A percentile compares a stretch with the other conserved stretches of the same genome.
These are phyloP conservation scores for Pelecanus crispus DNA, from an alignment of 2,113 vertebrate species.

Conservation along the genomic window DNA sequence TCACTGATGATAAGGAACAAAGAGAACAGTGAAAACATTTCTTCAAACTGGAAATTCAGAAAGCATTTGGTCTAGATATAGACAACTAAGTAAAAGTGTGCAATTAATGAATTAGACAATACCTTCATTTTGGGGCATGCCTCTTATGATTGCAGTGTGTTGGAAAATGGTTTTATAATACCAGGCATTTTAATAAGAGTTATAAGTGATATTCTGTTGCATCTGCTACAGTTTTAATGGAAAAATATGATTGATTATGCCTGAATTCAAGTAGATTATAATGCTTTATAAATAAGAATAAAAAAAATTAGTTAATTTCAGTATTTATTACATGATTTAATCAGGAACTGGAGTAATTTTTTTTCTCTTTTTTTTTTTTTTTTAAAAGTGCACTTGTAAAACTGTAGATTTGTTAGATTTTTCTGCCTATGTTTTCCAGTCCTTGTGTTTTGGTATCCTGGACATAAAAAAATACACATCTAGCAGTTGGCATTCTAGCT, in stretches of 20 bases:
- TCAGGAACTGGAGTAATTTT: neutral
- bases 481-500: neutral
- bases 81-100: neutral
- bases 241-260: neutral
- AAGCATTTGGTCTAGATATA: neutral
- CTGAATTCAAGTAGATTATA: neutral
- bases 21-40: neutral
- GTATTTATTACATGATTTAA: neutral
- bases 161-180: neutral
- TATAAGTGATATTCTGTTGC: neutral
- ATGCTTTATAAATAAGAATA: neutral
- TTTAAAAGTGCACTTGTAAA: neutral
- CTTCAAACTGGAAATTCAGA: neutral
- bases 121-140: neutral
- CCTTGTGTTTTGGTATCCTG: neutral
- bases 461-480: neutral
- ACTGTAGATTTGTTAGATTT: neutral
- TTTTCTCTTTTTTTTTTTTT: neutral
- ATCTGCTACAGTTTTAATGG: neutral
- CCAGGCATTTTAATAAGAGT: neutral
- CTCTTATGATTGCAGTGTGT: neutral
- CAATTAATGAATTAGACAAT: neutral
- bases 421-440: neutral
- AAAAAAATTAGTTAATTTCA: neutral
- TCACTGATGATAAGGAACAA: neutral